These are phyloP conservation scores for Lycaena phlaeas DNA, from an alignment of 2,888 invertebrate species.

Conservation along the genomic window DNA sequence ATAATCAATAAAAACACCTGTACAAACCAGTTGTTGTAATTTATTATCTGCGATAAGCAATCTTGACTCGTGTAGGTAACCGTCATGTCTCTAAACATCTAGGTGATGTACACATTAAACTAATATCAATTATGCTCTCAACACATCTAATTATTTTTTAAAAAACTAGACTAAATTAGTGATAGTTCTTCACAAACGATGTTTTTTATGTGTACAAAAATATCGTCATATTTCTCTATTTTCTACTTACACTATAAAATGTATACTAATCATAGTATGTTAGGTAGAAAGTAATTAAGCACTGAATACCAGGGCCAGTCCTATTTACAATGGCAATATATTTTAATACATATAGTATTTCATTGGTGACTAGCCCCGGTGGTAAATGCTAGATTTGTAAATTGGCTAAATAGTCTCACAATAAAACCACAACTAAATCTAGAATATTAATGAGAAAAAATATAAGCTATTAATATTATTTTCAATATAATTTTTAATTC, in stretches of 20 bases:
- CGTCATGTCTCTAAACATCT: too few species aligned
- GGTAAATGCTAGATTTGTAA: not conserved
- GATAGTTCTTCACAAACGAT: not conserved
- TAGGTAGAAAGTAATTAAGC: too few species aligned
- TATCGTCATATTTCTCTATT: conserved; percentile 38
- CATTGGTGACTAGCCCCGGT: not conserved
- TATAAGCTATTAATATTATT: too few species aligned
- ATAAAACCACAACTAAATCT: not conserved
- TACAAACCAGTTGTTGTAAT: not conserved
- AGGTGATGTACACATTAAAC: not conserved
- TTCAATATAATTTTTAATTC: too few species aligned
- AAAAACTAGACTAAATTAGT: not conserved
- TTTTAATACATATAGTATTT: not conserved
- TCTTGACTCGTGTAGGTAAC: not conserved
- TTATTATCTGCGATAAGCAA: conserved; percentile 1
- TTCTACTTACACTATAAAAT: conserved; percentile 26
- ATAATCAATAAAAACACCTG: conserved; percentile 15
- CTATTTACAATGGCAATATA: conserved; percentile 3
- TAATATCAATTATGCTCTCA: not conserved
- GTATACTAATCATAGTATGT: conserved; percentile 27
- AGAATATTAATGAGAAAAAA: not conserved
- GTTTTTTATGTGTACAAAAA: conserved; percentile 54
- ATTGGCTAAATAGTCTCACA: conserved; percentile 1
- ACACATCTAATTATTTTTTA: not conserved
- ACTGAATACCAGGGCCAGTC: not conserved